Conservation (phyloP, 2,888 invertebrate genomes). For the Drosophila emarginata region DNA sequence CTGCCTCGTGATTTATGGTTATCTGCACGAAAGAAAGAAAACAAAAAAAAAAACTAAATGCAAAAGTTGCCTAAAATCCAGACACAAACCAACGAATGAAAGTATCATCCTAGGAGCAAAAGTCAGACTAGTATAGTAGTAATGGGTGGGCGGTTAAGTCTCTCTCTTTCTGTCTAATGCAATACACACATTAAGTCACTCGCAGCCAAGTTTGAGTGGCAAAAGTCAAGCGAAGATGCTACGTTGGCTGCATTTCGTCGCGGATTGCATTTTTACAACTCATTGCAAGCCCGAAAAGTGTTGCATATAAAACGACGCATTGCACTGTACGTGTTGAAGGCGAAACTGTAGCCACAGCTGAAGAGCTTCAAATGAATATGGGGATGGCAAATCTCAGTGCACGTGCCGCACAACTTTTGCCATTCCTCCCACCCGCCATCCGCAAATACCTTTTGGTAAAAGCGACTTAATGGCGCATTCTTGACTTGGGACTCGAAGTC, state of each 20-base stretch:
- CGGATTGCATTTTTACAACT: conserved; percentile 67
- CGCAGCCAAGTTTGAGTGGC: conserved; percentile 30
- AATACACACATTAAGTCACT: conserved; percentile 57
- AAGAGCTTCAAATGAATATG: conserved; percentile 2
- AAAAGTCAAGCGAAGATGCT: conserved; percentile 48
- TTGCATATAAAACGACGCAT: conserved; percentile 71
- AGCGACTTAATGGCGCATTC: conserved; percentile 61
- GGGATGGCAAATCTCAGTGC: conserved; percentile 65
- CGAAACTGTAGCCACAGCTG: not conserved
- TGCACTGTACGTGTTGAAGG: conserved; percentile 65
- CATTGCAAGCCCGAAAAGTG: conserved; percentile 65
- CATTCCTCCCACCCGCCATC: conserved; percentile 44
- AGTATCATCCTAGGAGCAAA: not conserved
- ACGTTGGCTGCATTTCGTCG: conserved; percentile 57
- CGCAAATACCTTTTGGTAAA: too few species aligned
- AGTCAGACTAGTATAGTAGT: not conserved
- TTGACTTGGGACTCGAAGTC: conserved; percentile 19
- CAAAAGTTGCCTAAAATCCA: conserved; percentile 25
- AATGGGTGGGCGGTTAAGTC: conserved; percentile 1
- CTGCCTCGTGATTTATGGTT: conserved; percentile 89
- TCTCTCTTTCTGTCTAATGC: too few species aligned
- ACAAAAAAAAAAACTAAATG: not conserved
- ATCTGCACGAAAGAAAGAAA: conserved; percentile 83
- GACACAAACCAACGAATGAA: conserved; percentile 17
- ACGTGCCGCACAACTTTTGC: conserved; percentile 72